A percentile compares a stretch with the other conserved stretches of the same genome.
phyloP scores from a whole-genome alignment of 2,888 invertebrate species.

The Mycalesis mineus region DNA sequence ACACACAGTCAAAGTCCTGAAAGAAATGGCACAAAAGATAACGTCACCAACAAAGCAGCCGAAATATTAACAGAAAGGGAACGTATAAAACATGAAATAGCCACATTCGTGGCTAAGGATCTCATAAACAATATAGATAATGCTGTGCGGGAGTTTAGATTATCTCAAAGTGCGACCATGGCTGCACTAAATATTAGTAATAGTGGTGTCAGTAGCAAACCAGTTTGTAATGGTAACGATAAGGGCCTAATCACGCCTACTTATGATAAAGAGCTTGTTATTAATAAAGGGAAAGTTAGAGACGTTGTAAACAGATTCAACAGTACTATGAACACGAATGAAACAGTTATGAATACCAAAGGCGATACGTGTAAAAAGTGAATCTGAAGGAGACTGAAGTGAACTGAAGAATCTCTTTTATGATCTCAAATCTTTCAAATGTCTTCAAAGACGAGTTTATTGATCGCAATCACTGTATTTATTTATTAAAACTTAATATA shows the following conservation, averaged over 20 bases:
- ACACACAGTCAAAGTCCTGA: slow-evolving; percentile 65
- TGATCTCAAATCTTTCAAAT: neutral
- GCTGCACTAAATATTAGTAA: slow-evolving; percentile 29
- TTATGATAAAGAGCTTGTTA: slow-evolving; percentile 67
- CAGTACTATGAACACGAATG: slow-evolving; percentile 42
- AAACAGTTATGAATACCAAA: slow-evolving; percentile 20
- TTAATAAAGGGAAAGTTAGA: slow-evolving; percentile 70
- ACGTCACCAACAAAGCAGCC: slow-evolving; percentile 40
- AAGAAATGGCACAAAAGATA: slow-evolving; percentile 48
- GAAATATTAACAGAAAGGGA: slow-evolving; percentile 62
- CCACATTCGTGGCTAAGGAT: slow-evolving; percentile 69
- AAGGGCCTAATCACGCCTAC: slow-evolving; percentile 62
- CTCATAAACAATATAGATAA: slow-evolving; percentile 68
- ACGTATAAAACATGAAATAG: slow-evolving; percentile 70
- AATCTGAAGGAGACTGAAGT: slow-evolving; percentile 21
- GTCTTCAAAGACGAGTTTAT: neutral
- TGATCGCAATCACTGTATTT: slow-evolving; percentile 11
- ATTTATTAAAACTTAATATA: slow-evolving; percentile 12
- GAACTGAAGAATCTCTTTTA: neutral
- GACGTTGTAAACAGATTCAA: slow-evolving; percentile 72
- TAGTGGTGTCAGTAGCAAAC: slow-evolving; percentile 22
- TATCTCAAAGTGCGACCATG: slow-evolving; percentile 63
- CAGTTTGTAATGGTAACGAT: slow-evolving; percentile 50
- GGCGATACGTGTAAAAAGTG: slow-evolving; percentile 22
- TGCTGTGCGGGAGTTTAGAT: slow-evolving; percentile 63